These are phyloP conservation scores for Phenganax marumi DNA, from an alignment of 92 coral and sea anemone genomes.

Conservation along the genomic window DNA sequence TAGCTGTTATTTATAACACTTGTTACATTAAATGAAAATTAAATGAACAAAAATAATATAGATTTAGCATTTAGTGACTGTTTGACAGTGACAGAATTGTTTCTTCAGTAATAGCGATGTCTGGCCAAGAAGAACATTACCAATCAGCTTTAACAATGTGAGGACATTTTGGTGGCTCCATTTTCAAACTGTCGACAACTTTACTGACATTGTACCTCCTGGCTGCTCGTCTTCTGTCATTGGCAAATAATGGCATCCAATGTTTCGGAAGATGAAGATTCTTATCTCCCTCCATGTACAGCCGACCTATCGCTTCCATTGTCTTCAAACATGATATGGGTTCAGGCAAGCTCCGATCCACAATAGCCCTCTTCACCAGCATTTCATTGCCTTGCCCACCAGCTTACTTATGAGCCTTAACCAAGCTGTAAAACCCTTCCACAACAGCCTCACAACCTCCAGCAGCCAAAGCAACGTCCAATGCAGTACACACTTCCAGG, in stretches of 20 bases:
- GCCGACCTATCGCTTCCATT: constrained; percentile 9
- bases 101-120: too few relatives aligned
- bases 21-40: too few relatives aligned
- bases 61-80: too few relatives aligned
- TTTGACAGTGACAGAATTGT: too few relatives aligned
- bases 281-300: constrained; percentile 7
- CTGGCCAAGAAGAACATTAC: background rate
- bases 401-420: constrained; percentile 28
- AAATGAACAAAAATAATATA: too few relatives aligned
- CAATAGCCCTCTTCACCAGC: constrained; percentile 12
- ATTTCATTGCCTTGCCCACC: constrained; percentile 18
- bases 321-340: background rate
- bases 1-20: too few relatives aligned
- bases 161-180: constrained; percentile 13
- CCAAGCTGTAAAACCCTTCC: constrained; percentile 33
- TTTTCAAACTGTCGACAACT: constrained; percentile 11
- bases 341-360: constrained; percentile 23
- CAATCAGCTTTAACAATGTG: constrained; percentile 12
- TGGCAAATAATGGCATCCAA: constrained; percentile 6
- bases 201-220: constrained; percentile 8
- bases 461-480: constrained; percentile 1
- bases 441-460: constrained; percentile 19
- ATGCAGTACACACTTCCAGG: constrained; percentile 22
- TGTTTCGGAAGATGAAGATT: background rate
- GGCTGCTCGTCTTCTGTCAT: constrained; percentile 25